phyloP scores from a whole-genome alignment of 2,888 invertebrate genomes.

The Drosophila merina region DNA sequence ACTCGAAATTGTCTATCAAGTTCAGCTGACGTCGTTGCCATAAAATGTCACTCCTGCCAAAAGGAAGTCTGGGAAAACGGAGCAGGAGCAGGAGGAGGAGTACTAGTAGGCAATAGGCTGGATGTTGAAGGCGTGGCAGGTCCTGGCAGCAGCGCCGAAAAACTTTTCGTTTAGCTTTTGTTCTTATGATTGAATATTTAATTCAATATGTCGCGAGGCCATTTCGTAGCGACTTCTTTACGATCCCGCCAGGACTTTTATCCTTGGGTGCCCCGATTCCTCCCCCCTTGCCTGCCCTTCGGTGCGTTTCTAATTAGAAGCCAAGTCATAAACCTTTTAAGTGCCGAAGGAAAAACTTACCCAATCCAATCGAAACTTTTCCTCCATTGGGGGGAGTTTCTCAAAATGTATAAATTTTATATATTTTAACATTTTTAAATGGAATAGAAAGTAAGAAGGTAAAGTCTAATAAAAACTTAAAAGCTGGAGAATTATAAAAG shows the following conservation, averaged over 20 bases:
- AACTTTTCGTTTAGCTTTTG: slow-evolving; percentile 48
- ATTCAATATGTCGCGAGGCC: slow-evolving; percentile 69
- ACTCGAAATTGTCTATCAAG: slow-evolving; percentile 78
- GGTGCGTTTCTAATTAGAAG: slow-evolving; percentile 63
- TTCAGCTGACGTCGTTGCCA: slow-evolving; percentile 70
- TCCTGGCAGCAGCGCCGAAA: slow-evolving; percentile 25
- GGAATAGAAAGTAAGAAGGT: too few species aligned
- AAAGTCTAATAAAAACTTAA: too few species aligned
- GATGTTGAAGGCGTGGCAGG: slow-evolving; percentile 1
- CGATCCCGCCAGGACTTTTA: slow-evolving; percentile 20
- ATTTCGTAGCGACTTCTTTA: slow-evolving; percentile 49
- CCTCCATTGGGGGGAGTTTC: neutral
- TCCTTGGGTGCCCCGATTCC: neutral
- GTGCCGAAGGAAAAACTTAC: slow-evolving; percentile 20
- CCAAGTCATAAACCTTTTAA: slow-evolving; percentile 67
- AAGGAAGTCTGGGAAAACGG: slow-evolving; percentile 1
- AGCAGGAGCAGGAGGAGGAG: neutral
- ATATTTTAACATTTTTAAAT: slow-evolving; percentile 30
- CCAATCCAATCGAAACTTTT: slow-evolving; percentile 39
- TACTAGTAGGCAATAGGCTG: neutral
- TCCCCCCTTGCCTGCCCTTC: neutral
- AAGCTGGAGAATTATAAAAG: too few species aligned
- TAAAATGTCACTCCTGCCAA: slow-evolving; percentile 65
- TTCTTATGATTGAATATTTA: slow-evolving; percentile 76
- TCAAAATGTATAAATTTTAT: slow-evolving; percentile 18